Evolutionary conservation across 2,888 invertebrate species (phyloP).

Genomic region (Tenthredo notha): DNA sequence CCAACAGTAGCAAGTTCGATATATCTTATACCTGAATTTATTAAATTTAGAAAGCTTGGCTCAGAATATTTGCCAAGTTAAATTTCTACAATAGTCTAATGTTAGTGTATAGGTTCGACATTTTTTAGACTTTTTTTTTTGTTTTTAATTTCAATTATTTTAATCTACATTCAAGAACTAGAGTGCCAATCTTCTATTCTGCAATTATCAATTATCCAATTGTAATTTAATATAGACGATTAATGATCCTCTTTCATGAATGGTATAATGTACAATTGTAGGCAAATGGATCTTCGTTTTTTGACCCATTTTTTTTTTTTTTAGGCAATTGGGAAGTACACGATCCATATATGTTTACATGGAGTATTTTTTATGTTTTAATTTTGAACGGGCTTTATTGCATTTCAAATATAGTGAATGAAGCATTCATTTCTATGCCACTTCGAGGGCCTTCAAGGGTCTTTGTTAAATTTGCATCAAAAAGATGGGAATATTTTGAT

Average conservation of each 20-base stretch:
- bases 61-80: neutral
- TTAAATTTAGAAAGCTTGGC: neutral
- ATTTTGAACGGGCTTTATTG: neutral
- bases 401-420: neutral
- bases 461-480: constrained; percentile 29
- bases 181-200: neutral
- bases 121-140: neutral
- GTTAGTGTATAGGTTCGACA: neutral
- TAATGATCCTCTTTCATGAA: neutral
- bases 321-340: neutral
- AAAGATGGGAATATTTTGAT: constrained; percentile 23
- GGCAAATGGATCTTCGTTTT: neutral
- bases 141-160: neutral
- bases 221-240: neutral
- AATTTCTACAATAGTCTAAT: neutral
- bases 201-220: constrained; percentile 8
- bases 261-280: neutral
- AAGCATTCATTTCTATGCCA: neutral
- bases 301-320: too few species aligned
- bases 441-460: neutral
- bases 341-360: neutral
- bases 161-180: neutral
- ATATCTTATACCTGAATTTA: neutral
- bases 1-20: neutral
- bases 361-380: neutral